A percentile compares a stretch with the other conserved stretches of the same genome.
Conservation (phyloP, 2,797 vertebrate genomes). For the Orientallactaga sibirica region DNA sequence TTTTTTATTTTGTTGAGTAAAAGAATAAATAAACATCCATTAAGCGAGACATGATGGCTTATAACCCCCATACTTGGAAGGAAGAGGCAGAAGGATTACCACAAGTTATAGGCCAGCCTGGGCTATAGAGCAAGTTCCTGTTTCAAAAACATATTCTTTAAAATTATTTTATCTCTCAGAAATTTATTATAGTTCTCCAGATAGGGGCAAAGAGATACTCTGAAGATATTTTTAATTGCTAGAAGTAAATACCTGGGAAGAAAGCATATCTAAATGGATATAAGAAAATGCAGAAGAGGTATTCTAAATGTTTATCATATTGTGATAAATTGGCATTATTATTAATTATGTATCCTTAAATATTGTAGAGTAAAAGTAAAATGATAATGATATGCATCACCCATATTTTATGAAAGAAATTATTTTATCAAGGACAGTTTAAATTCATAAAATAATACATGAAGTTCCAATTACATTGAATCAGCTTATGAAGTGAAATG, state of each 20-base stretch:
- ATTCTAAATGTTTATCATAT: not conserved
- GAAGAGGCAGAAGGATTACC: not conserved
- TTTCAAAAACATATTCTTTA: too few relatives aligned
- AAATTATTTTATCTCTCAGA: not conserved
- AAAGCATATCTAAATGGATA: not conserved
- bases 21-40: not conserved
- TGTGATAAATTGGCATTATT: not conserved
- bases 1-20: too few relatives aligned
- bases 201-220: not conserved
- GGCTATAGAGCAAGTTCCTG: not conserved
- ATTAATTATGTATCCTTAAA: not conserved
- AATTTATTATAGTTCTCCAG: not conserved
- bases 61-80: too few relatives aligned
- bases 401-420: not conserved
- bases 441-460: not conserved
- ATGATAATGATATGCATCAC: not conserved
- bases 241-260: not conserved
- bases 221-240: not conserved
- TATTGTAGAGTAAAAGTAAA: slow-evolving; percentile 20
- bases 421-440: not conserved
- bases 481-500: not conserved
- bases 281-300: not conserved
- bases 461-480: slow-evolving; percentile 1
- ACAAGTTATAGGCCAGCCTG: not conserved
- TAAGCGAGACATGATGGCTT: not conserved